Evolutionary conservation across 2,797 vertebrate genomes (phyloP).

Genomic region (Typhlichthys subterraneus): DNA sequence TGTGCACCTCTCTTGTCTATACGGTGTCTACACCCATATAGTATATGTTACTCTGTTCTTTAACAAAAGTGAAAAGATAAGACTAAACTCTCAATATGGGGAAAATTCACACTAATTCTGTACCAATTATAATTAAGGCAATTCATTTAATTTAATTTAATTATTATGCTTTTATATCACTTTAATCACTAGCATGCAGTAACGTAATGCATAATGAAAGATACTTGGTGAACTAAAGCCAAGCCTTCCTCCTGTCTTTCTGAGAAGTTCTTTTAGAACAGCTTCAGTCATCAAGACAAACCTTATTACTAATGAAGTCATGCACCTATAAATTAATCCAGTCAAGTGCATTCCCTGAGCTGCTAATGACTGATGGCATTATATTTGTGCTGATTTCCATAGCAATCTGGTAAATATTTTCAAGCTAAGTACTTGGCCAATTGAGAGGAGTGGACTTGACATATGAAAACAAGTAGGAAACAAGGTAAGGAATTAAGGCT

Average conservation of each 20-base stretch:
- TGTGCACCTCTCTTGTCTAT: neutral
- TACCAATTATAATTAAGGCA: conserved; percentile 23
- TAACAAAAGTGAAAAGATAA: conserved; percentile 37
- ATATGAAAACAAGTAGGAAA: conserved; percentile 36
- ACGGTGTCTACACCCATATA: neutral
- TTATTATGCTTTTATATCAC: conserved; percentile 12
- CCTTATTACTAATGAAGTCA: conserved; percentile 40
- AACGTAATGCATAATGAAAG: conserved; percentile 20
- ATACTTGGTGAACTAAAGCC: conserved; percentile 38
- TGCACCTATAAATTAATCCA: conserved; percentile 46
- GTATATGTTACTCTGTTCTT: conserved; percentile 14
- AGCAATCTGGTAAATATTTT: conserved; percentile 52
- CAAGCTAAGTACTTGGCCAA: conserved; percentile 22
- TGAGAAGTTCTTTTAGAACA: conserved; percentile 48
- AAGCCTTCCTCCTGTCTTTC: conserved; percentile 21
- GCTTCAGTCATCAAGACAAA: conserved; percentile 37
- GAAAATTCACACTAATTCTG: conserved; percentile 2
- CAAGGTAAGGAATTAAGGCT: conserved; percentile 4
- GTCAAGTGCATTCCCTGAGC: conserved; percentile 34
- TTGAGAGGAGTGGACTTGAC: conserved; percentile 30
- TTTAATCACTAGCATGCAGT: neutral
- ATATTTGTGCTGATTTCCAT: conserved; percentile 58
- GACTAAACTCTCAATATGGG: conserved; percentile 18
- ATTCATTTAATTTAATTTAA: conserved; percentile 12
- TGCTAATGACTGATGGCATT: conserved; percentile 39